A percentile compares a stretch with the other conserved stretches of the same genome.
phyloP scores from a whole-genome alignment of 2,797 vertebrate genomes.

The Prunella strophiata region DNA sequence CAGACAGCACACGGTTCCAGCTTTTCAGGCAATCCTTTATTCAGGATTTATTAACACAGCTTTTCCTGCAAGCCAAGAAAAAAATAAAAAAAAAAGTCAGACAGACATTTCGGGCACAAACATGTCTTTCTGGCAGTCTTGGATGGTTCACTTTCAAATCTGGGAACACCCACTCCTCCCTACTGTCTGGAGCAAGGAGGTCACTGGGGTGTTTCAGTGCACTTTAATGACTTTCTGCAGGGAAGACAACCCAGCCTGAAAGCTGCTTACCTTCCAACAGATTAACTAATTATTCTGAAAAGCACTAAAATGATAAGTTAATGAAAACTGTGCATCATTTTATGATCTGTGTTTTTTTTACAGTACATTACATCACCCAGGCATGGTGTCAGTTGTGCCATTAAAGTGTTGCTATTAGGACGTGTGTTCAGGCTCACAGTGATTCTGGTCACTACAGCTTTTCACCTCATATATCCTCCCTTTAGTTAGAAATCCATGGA shows the following conservation, averaged over 20 bases:
- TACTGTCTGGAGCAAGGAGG: constrained; percentile 46
- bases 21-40: neutral
- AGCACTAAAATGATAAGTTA: neutral
- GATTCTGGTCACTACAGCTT: neutral
- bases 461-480: neutral
- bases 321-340: neutral
- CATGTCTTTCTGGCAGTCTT: constrained; percentile 20
- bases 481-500: neutral
- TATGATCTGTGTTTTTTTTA: neutral
- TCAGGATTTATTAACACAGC: constrained; percentile 26
- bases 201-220: neutral
- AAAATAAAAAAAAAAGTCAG: neutral
- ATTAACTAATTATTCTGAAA: neutral
- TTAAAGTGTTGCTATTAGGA: neutral
- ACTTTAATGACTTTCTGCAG: neutral
- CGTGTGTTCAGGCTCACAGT: neutral
- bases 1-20: neutral
- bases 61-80: neutral
- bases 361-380: neutral
- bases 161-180: constrained; percentile 26
- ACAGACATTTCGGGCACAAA: constrained; percentile 19
- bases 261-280: neutral
- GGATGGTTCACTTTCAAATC: neutral
- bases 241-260: neutral
- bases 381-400: neutral